Evolutionary conservation across 2,888 invertebrate genomes (phyloP).

Genomic region (Acanthosoma haemorrhoidale): DNA sequence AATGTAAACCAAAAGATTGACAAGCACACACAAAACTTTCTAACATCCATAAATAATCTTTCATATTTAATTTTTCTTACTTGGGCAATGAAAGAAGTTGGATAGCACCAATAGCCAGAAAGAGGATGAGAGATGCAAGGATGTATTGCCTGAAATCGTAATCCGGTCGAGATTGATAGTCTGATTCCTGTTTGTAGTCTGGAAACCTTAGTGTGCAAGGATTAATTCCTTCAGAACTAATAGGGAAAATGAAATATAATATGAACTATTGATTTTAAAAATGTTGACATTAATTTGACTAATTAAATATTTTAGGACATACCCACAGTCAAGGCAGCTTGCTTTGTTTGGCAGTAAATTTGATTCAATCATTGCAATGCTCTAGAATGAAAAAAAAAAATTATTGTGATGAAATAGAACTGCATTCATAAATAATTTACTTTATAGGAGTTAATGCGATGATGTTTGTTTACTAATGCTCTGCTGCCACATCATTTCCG

Average conservation of each 20-base stretch:
- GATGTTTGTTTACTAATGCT: no score
- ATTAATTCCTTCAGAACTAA: slow-evolving; percentile 66
- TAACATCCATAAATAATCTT: neutral
- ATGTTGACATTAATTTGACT: no score
- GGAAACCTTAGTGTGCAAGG: slow-evolving; percentile 78
- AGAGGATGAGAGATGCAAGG: slow-evolving; percentile 69
- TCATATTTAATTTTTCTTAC: slow-evolving; percentile 61
- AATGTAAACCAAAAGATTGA: neutral
- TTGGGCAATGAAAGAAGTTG: slow-evolving; percentile 72
- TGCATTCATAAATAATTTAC: no score
- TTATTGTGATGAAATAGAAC: slow-evolving; percentile 4
- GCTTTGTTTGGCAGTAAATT: slow-evolving; percentile 77
- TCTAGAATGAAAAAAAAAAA: slow-evolving; percentile 64
- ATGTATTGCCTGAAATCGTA: slow-evolving; percentile 81
- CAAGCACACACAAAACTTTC: neutral
- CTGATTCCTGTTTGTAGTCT: slow-evolving; percentile 64
- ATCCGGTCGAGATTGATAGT: slow-evolving; percentile 74
- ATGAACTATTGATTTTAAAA: no score
- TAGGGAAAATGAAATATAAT: no score
- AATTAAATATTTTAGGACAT: slow-evolving; percentile 10
- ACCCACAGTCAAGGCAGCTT: slow-evolving; percentile 60
- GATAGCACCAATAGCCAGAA: slow-evolving; percentile 68
- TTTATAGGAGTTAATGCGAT: no score
- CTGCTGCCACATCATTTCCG: no score
- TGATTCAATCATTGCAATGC: slow-evolving; percentile 93